Evolutionary conservation across 2,888 invertebrate genomes (phyloP), one percentile per base, ranked within the genome.

Genomic region (Stenoptilia bipunctidactyla): DNA sequence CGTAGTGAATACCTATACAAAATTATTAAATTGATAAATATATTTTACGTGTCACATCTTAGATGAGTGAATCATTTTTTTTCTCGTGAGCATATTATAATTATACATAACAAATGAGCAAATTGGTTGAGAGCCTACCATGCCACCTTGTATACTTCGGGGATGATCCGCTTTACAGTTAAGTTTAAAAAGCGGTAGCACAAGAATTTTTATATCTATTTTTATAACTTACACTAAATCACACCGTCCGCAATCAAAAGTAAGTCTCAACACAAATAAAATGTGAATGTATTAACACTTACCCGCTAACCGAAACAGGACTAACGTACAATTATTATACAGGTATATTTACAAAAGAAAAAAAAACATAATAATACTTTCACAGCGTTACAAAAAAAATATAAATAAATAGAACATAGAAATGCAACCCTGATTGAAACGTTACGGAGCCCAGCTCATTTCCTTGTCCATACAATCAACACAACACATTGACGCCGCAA

Each of bases 281-380:
- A 72, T 71, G 70, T 73, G 61, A 71, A 71, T 47, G 43, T 61
- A 47, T 68, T 64, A 75, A 75, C 74, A 69, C 74, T 75, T 75
- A 74, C 44, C 48, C 47, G 49, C 60, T 63, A 62, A 49, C 55
- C 53, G 59, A 69, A 66, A 64, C 58, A 60, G 56, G 55, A 50
- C 57, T 49, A 46, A 30, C 4, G 30, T 30, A 30, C 30, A 12
- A 49, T 55, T 61, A 65, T 58, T 49, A 62, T 67, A 65, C 58
- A 60, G 39, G 45, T 56, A n/a, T 71, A 69, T 68, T 63, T 67
- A 72, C 71, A 71, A 48, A 43, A 48, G 49, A 57, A 49, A 48
- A 50, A 57, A 49, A 49, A 50, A 51, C 52, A 46, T 41, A 40
- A 41, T 15, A 36, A 36, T 40, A 38, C 42, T 44, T 45, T 46